These are phyloP conservation scores for Rhinopithecus roxellana DNA, from an alignment of 2,113 vertebrate species.

Conservation along the genomic window DNA sequence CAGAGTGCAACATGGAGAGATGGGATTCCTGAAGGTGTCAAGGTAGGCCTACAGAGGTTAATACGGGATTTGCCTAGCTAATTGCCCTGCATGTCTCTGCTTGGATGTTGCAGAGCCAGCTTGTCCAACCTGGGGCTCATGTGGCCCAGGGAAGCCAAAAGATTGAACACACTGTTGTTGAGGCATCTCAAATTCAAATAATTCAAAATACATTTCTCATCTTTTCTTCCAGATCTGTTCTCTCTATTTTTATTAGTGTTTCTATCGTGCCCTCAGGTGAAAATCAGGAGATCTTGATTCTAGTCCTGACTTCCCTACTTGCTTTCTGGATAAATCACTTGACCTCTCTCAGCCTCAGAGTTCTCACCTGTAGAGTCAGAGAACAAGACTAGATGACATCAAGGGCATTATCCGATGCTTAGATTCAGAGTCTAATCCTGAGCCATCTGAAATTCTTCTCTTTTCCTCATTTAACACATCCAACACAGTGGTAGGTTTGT, in stretches of 20 bases:
- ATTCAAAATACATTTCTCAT: not conserved
- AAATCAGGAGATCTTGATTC: not conserved
- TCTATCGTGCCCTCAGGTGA: not conserved
- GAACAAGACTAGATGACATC: not conserved
- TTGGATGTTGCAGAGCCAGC: not conserved
- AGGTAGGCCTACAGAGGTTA: not conserved
- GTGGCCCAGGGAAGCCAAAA: no score
- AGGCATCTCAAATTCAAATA: slow-evolving; percentile 6
- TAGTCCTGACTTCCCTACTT: not conserved
- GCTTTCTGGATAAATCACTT: not conserved
- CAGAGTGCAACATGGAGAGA: not conserved
- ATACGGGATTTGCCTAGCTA: not conserved
- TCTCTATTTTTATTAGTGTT: not conserved
- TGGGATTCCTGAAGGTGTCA: not conserved
- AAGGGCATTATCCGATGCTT: not conserved
- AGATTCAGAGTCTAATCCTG: not conserved
- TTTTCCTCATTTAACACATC: not conserved
- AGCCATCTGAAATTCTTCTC: not conserved
- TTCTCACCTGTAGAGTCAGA: not conserved
- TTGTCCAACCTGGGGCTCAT: no score
- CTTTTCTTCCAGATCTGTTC: not conserved
- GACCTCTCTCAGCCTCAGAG: not conserved
- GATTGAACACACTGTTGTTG: not conserved
- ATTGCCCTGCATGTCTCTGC: not conserved
- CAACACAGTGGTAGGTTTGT: not conserved